Base-by-base conservation (phyloP, 2,797 vertebrate genomes). In the Scyliorhinus canicula region DNA sequence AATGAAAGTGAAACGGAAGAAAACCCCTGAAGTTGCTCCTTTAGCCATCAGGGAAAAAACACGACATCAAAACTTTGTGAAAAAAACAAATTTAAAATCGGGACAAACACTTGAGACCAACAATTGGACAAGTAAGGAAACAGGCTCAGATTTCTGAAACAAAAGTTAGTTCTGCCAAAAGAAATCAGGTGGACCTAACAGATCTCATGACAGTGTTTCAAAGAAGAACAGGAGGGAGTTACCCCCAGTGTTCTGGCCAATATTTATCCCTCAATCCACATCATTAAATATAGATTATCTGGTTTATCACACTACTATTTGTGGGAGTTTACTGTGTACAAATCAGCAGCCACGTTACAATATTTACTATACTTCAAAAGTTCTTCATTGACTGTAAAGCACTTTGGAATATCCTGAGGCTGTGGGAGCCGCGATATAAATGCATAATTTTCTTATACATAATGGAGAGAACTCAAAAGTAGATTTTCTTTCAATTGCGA, bases 91-190 rank as follows among this genome's bases (percentile, higher is more conserved):
- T 31, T 52, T 24, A 94, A 94, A 93, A 69, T 65, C 44, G 67
- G 91, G 69, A 21, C 63, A 93, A 65, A 44, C 12, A 74, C 26
- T 67, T 71, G 67, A 12, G 14, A 94, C 12, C 47, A 52, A 47
- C 67, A 94, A 74, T 74, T 94, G 93, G 93, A 94, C 11, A 55
- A 74, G 93, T 94, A 71, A 94, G 93, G 28, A 74, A 71, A 94
- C 47, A 74, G 12, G 31, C 19, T 28, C 26, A 52, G 67, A 50
- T 65, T 50, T 52, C 6, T 31, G 12, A 93, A 47, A 67, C 16
- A 93, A 67, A 63, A 67, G n/a, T 47, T 90, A 40, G 55, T 74
- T 35, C 47, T 31, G 47, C 28, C 52, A 52, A 55, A 52, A 69
- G 63, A 50, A 74, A 94, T 47, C 79, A 82, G 21, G 44, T 47